phyloP scores from a whole-genome alignment of 2,888 invertebrate species.

The Cryptophagus acutangulus region DNA sequence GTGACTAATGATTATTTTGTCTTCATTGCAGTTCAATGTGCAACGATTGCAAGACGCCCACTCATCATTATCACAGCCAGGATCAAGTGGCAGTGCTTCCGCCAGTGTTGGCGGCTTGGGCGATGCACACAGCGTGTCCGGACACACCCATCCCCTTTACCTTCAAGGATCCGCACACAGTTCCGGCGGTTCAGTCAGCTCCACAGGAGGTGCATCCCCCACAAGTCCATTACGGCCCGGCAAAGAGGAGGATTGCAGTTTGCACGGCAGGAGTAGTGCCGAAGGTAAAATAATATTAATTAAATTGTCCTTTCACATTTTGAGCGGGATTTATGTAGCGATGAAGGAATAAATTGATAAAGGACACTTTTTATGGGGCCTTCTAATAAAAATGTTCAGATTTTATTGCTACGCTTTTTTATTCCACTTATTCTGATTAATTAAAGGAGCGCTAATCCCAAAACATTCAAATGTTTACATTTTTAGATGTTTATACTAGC shows the following conservation, averaged over 20 bases:
- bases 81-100: slow-evolving; percentile 26
- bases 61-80: slow-evolving; percentile 41
- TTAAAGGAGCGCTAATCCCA: no score
- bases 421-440: no score
- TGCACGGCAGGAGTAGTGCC: slow-evolving; percentile 58
- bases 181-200: slow-evolving; percentile 48
- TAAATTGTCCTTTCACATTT: background rate
- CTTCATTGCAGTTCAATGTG: slow-evolving; percentile 48
- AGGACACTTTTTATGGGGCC: no score
- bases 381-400: no score
- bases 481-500: no score
- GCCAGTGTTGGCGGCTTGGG: slow-evolving; percentile 34
- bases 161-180: slow-evolving; percentile 44
- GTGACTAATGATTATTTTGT: no score
- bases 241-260: slow-evolving; percentile 61
- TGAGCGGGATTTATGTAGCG: slow-evolving; percentile 1
- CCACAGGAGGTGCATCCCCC: slow-evolving; percentile 47
- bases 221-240: slow-evolving; percentile 50
- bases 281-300: slow-evolving; percentile 48
- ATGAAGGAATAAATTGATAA: slow-evolving; percentile 1
- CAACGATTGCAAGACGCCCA: slow-evolving; percentile 48
- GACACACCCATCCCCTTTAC: slow-evolving; percentile 40
- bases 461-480: slow-evolving; percentile 19
- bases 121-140: slow-evolving; percentile 36
- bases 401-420: no score